A percentile compares a stretch with the other conserved stretches of the same genome.
Evolutionary conservation across 2,113 vertebrate genomes (phyloP).

Genomic region (Gadus macrocephalus): DNA sequence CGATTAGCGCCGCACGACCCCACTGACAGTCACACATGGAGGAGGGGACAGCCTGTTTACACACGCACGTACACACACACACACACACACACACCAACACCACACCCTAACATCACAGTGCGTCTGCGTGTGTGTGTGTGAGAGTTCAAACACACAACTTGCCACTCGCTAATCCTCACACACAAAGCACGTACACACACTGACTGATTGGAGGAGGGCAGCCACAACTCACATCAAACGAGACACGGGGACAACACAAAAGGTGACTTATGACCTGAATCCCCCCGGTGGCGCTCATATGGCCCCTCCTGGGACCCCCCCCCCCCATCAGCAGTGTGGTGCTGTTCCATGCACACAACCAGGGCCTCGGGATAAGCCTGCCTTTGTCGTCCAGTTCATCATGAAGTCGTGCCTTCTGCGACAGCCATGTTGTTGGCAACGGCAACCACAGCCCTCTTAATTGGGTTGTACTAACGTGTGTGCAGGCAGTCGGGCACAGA

Average conservation of each 20-base stretch:
- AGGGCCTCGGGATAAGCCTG: no score
- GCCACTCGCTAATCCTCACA: no score
- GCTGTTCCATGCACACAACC: not conserved
- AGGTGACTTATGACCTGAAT: not conserved
- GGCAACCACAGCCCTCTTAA: no score
- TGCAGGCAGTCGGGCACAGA: no score
- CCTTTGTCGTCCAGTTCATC: no score
- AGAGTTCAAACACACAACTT: conserved; percentile 3
- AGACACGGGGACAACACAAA: not conserved
- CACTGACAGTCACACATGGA: not conserved
- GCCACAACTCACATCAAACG: not conserved
- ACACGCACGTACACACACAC: not conserved
- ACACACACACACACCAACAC: conserved; percentile 19
- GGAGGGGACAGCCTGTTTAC: no score
- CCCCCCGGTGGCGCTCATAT: not conserved
- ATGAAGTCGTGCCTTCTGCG: no score
- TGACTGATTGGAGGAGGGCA: not conserved
- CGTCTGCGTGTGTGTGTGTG: no score
- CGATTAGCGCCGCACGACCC: conserved; percentile 15
- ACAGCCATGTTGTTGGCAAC: no score
- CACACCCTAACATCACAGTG: no score
- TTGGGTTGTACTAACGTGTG: no score
- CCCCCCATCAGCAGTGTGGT: not conserved
- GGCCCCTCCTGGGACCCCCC: not conserved
- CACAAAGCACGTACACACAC: not conserved